Conservation (phyloP, 2,797 vertebrate species). For the Borostomias antarcticus region DNA sequence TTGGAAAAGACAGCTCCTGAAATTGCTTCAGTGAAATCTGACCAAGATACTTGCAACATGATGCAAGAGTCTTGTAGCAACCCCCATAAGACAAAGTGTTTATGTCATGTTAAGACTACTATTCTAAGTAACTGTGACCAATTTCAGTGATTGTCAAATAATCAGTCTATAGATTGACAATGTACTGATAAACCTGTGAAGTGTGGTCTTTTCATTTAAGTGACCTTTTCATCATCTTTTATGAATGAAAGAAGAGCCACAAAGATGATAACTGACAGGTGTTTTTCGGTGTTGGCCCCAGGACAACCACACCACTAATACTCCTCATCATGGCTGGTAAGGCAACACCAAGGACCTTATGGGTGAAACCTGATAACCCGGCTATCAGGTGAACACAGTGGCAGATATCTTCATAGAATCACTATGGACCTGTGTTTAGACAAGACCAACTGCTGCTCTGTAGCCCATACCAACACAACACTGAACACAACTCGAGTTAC, state of each 20-base stretch:
- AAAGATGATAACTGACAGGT: not conserved
- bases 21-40: not conserved
- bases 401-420: not conserved
- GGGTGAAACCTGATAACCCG: constrained; percentile 41
- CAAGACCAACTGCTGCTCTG: constrained; percentile 10
- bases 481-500: not conserved
- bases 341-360: constrained; percentile 2
- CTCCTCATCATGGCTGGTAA: constrained; percentile 22
- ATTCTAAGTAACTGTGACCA: no score
- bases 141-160: no score
- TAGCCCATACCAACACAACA: not conserved
- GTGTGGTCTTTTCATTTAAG: constrained; percentile 7
- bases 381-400: constrained; percentile 37
- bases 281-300: constrained; percentile 1
- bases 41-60: constrained; percentile 5
- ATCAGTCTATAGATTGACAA: not conserved
- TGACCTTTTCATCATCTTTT: constrained; percentile 4
- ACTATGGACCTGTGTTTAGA: not conserved
- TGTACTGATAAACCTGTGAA: no score
- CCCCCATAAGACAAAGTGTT: not conserved
- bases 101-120: not conserved
- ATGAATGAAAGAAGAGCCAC: constrained; percentile 11
- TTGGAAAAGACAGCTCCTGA: no score
- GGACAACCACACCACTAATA: constrained; percentile 9
- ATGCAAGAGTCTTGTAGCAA: not conserved